These are phyloP conservation scores for Suricata suricatta DNA, from an alignment of 2,113 vertebrate species.

Conservation along the genomic window DNA sequence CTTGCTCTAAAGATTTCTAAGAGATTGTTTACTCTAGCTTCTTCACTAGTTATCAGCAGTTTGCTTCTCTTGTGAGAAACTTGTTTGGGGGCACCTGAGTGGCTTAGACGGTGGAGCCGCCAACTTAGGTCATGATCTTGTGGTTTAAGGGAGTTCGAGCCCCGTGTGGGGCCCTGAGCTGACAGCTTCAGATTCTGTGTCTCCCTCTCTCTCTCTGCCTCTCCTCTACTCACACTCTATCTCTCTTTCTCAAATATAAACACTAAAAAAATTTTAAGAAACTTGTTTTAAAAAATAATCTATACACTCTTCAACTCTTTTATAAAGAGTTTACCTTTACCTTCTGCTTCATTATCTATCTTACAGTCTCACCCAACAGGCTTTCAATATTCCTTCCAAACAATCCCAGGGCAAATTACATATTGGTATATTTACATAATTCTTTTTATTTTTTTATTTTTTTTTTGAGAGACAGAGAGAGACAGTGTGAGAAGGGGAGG, in stretches of 20 bases:
- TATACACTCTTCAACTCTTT: neutral
- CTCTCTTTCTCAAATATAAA: too few species aligned
- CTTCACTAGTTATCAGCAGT: neutral
- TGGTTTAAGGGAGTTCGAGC: too few species aligned
- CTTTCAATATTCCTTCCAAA: neutral
- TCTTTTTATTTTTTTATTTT: neutral
- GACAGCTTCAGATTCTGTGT: too few species aligned
- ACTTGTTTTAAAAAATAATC: neutral
- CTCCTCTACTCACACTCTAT: too few species aligned
- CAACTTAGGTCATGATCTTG: too few species aligned
- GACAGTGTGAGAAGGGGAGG: too few species aligned
- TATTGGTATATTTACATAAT: neutral
- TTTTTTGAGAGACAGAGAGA: too few species aligned
- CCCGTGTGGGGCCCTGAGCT: too few species aligned
- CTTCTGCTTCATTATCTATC: too few species aligned
- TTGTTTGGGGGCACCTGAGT: neutral
- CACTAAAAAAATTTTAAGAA: neutral
- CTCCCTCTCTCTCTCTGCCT: too few species aligned
- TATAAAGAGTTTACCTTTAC: neutral
- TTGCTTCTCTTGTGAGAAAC: neutral
- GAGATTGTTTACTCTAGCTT: neutral
- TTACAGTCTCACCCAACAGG: neutral
- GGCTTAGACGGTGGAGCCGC: too few species aligned
- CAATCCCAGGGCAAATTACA: neutral
- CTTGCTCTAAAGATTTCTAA: conserved; percentile 13